Conservation (phyloP, 2,113 vertebrate species). For the Tiliqua scincoides region DNA sequence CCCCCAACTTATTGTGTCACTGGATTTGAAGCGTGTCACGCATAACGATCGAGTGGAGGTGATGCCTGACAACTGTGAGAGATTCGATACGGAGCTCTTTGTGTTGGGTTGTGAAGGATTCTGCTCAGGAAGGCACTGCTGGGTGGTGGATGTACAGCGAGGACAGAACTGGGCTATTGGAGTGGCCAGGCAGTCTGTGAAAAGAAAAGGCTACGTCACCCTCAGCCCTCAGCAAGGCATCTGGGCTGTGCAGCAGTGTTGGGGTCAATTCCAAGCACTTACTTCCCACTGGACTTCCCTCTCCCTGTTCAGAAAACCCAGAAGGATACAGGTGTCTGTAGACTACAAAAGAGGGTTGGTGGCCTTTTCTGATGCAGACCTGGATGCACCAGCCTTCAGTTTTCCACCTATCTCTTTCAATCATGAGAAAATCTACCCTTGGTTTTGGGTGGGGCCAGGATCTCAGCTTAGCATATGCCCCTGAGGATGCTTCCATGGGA, state of each 20-base stretch:
- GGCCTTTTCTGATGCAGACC: conserved; percentile 12
- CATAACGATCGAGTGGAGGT: conserved; percentile 43
- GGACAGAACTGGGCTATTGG: conserved; percentile 32
- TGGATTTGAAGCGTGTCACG: conserved; percentile 66
- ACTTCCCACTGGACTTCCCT: conserved; percentile 10
- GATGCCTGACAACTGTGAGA: conserved; percentile 65
- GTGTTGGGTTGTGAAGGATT: conserved; percentile 70
- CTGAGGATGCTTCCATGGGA: not conserved
- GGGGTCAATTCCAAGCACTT: conserved; percentile 1
- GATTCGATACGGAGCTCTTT: conserved; percentile 60
- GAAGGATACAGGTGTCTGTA: not conserved
- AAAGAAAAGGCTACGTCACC: not conserved
- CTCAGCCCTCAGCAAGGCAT: conserved; percentile 13
- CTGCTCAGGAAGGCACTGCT: conserved; percentile 70
- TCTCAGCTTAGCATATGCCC: not conserved
- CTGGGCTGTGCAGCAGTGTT: conserved; percentile 30
- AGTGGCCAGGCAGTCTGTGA: not conserved
- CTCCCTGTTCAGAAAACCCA: not conserved
- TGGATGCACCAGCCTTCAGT: not conserved
- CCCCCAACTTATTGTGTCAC: conserved; percentile 61
- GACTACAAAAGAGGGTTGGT: not conserved
- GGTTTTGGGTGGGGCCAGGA: conserved; percentile 5
- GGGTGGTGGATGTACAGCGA: conserved; percentile 71
- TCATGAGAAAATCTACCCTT: conserved; percentile 8
- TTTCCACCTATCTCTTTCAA: not conserved